Evolutionary conservation across 2,113 vertebrate species (phyloP), one percentile per base, ranked within the genome.

Genomic region (Xenopus tropicalis): DNA sequence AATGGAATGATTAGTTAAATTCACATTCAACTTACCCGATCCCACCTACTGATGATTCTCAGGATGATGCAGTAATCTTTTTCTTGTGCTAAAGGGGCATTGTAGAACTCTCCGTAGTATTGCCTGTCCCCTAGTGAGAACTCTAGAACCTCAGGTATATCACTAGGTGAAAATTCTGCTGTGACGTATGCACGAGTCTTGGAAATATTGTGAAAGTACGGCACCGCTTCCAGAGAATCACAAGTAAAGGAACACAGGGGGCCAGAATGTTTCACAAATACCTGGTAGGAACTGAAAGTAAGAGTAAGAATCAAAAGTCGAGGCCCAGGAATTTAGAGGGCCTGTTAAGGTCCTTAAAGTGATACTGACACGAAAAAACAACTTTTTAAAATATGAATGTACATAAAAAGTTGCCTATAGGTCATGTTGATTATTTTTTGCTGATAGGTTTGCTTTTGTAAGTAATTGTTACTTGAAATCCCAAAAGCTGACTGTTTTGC

Each of bases 241-340:
- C 96, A 99, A 74, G 88, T 80, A 79, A 98, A 98, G 48, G 86
- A 84, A 80, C 86, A 84, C 23, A 88, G 82, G 9, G 83, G 85
- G 48, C 84, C 84, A 42, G 92, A 61, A 17, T 93, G 93, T 79
- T 96, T 80, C 70, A 97, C 96, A 69, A 96, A 88, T 78, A 97
- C 92, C 83, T 99, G 95, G 84, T 96, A 98, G n/a, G 91, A 81
- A 82, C 97, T 98, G 82, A 20, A 88, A 79, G 80, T 48, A 79
- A 81, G 46, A 48, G 13, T 14, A 14, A 48, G 6, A 16, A 48
- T 1, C 46, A 2, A 48, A 48, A 48, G 16, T 17, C 46, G 13
- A 44, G 43, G 13, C 43, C n/a, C n/a, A n/a, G n/a, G n/a, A n/a
- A n/a, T n/a, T n/a, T n/a, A n/a, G n/a, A n/a, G n/a, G n/a, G n/a